Percentiles rank a stretch among this genome's conserved stretches.
phyloP scores from a whole-genome alignment of 2,888 invertebrate genomes.

The Heteropelma amictum region DNA sequence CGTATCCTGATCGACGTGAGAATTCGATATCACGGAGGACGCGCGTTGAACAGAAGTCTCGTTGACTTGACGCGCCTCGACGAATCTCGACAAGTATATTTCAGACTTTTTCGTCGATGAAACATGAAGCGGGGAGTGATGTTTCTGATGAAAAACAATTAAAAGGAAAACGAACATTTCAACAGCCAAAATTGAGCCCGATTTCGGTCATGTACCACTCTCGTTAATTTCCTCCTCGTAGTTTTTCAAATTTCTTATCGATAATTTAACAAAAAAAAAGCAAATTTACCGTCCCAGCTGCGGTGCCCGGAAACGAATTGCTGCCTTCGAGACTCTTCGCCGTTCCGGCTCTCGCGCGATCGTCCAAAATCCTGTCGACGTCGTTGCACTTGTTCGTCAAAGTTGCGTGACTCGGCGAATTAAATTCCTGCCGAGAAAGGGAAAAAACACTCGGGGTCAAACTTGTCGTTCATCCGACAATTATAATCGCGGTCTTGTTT shows the following conservation, averaged over 20 bases:
- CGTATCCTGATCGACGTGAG: constrained; percentile 54
- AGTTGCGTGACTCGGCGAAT: constrained; percentile 23
- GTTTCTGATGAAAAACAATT: constrained; percentile 1
- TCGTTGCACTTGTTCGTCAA: neutral
- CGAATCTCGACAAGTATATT: neutral
- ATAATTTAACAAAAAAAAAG: no score
- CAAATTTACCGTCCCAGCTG: constrained; percentile 13
- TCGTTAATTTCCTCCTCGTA: no score
- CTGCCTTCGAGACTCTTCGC: constrained; percentile 74
- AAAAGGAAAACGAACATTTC: no score
- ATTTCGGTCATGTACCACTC: no score
- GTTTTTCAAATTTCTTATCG: no score
- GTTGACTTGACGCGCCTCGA: constrained; percentile 10
- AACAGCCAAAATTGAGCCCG: no score
- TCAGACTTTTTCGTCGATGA: constrained; percentile 23
- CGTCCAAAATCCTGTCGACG: constrained; percentile 83
- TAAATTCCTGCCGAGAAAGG: neutral
- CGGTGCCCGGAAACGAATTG: constrained; percentile 21
- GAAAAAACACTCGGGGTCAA: neutral
- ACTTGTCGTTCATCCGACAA: no score
- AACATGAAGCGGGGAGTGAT: constrained; percentile 28
- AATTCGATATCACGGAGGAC: neutral
- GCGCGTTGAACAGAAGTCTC: no score
- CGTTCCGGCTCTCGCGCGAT: constrained; percentile 83
- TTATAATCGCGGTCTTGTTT: no score